phyloP scores from a whole-genome alignment of 2,113 vertebrate genomes.

The Pterocles burchelli region DNA sequence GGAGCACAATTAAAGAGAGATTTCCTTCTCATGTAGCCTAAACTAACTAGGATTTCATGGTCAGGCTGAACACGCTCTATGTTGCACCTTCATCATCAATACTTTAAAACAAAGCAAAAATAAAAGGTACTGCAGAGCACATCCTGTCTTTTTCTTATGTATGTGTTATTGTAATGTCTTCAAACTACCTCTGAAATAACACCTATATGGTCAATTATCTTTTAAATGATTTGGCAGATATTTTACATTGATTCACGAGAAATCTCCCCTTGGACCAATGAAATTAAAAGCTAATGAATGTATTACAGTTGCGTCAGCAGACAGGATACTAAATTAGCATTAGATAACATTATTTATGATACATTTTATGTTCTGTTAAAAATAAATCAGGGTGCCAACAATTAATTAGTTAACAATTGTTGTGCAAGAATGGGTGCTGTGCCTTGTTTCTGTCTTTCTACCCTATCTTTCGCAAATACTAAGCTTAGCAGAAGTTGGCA shows the following conservation, averaged over 20 bases:
- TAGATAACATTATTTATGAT: neutral
- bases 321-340: neutral
- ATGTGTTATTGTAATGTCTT: neutral
- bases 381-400: conserved; percentile 16
- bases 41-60: neutral
- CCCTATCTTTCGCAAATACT: neutral
- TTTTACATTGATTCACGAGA: neutral
- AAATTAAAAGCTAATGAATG: conserved; percentile 32
- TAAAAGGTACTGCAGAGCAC: neutral
- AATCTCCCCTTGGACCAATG: neutral
- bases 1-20: neutral
- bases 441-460: neutral
- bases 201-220: neutral
- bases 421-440: neutral
- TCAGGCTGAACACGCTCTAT: neutral
- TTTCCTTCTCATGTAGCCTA: neutral
- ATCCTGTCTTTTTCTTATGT: neutral
- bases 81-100: neutral
- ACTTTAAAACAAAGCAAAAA: neutral
- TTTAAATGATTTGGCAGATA: neutral
- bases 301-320: neutral
- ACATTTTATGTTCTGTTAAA: conserved; percentile 27
- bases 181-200: neutral
- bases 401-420: conserved; percentile 16
- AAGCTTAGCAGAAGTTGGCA: neutral